Evolutionary conservation across 2,113 vertebrate species (phyloP).

Genomic region (Quiscalus mexicanus): DNA sequence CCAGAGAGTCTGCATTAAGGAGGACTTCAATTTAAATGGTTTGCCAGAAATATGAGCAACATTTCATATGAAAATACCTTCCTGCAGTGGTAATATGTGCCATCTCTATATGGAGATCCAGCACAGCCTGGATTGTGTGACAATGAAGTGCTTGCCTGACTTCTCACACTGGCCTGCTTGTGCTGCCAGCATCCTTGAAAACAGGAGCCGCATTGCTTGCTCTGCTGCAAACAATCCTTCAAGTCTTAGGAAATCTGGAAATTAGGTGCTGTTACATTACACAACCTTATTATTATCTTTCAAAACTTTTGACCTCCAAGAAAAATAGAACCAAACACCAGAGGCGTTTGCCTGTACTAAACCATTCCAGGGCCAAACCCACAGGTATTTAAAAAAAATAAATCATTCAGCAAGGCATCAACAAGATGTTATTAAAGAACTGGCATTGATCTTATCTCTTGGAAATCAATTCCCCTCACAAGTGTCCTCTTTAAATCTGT

Average conservation of each 20-base stretch:
- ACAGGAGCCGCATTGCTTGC: background rate
- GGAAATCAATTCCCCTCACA: background rate
- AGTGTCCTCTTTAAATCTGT: background rate
- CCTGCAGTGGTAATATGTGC: background rate
- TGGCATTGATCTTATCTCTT: background rate
- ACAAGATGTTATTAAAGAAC: background rate
- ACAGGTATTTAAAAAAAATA: background rate
- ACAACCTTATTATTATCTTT: background rate
- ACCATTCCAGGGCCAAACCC: background rate
- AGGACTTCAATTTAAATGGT: background rate
- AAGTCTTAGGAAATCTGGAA: background rate
- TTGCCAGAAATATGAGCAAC: background rate
- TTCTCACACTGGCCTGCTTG: background rate
- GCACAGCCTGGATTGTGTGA: background rate
- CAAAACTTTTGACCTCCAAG: background rate
- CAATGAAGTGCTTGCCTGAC: background rate
- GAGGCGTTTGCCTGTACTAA: accelerated
- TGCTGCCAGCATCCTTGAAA: background rate
- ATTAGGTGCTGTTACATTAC: background rate
- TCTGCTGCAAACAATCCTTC: background rate
- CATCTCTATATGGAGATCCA: background rate
- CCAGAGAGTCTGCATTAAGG: background rate
- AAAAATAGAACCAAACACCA: background rate
- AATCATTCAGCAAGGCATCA: background rate
- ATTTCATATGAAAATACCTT: background rate